Percentiles rank a stretch among this genome's conserved stretches.
Conservation (phyloP, 2,797 vertebrate species). For the Melopsittacus undulatus region DNA sequence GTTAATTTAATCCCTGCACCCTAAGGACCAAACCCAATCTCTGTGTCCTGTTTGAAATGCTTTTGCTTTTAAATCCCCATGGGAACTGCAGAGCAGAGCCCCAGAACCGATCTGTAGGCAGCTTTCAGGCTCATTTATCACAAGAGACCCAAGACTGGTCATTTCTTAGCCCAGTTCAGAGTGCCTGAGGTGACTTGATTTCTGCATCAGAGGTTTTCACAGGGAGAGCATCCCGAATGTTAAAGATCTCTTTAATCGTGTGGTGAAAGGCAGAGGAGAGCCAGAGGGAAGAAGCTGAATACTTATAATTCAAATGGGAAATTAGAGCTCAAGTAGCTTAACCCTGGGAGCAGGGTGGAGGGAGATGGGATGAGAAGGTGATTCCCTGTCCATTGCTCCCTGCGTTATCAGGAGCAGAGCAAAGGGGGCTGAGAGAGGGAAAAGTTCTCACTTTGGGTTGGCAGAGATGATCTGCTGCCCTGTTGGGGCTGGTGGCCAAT, state of each 20-base stretch:
- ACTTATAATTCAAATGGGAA: neutral
- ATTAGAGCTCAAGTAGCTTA: neutral
- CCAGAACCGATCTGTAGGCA: neutral
- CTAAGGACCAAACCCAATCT: neutral
- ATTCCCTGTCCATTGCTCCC: rapidly evolving
- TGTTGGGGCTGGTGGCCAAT: neutral
- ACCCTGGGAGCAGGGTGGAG: neutral
- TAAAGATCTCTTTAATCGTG: neutral
- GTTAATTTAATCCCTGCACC: neutral
- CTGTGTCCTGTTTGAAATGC: neutral
- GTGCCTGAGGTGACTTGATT: neutral
- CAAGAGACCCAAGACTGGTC: neutral
- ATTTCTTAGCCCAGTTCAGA: neutral
- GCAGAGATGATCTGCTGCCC: neutral
- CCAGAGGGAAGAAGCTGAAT: neutral
- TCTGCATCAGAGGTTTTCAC: neutral
- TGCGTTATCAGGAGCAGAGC: neutral
- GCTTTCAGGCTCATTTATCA: neutral
- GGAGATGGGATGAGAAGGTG: neutral
- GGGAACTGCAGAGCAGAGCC: neutral
- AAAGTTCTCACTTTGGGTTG: neutral
- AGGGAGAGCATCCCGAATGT: neutral
- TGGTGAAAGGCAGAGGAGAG: neutral
- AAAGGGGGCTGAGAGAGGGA: neutral
- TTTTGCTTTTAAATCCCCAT: neutral